Conservation (phyloP, 2,797 vertebrate genomes). For the Chaetodon trifasciatus region DNA sequence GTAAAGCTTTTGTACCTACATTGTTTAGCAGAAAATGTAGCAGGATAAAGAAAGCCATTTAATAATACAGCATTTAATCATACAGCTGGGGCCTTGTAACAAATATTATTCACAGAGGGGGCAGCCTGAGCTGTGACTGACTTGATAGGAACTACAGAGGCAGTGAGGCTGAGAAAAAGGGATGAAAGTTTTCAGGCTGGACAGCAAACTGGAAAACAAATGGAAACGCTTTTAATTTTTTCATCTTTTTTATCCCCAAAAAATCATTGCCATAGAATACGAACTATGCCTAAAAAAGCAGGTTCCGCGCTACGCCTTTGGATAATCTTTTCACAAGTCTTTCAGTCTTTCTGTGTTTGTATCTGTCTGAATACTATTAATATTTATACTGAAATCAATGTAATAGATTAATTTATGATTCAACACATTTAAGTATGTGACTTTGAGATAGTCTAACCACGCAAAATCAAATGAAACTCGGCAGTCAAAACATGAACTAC, state of each 20-base stretch:
- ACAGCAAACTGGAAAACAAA: neutral
- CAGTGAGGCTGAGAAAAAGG: neutral
- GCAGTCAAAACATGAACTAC: neutral
- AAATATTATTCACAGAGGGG: neutral
- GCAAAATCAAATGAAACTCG: neutral
- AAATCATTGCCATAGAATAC: neutral
- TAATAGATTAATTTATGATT: neutral
- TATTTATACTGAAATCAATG: neutral
- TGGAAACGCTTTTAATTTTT: neutral
- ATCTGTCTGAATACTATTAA: neutral
- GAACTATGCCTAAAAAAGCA: neutral
- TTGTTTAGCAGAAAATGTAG: constrained; percentile 6
- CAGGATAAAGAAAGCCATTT: neutral
- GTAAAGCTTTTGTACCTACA: neutral
- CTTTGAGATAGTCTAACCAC: neutral
- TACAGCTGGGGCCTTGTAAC: neutral
- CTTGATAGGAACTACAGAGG: neutral
- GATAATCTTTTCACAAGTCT: neutral
- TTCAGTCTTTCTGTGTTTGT: neutral
- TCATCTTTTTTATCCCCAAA: neutral
- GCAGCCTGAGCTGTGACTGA: neutral
- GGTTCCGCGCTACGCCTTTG: neutral
- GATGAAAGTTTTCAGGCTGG: neutral
- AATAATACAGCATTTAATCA: neutral
- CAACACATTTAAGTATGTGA: neutral